phyloP scores from a whole-genome alignment of 2,888 invertebrate genomes.

The Xanthorhoe spadicearia region DNA sequence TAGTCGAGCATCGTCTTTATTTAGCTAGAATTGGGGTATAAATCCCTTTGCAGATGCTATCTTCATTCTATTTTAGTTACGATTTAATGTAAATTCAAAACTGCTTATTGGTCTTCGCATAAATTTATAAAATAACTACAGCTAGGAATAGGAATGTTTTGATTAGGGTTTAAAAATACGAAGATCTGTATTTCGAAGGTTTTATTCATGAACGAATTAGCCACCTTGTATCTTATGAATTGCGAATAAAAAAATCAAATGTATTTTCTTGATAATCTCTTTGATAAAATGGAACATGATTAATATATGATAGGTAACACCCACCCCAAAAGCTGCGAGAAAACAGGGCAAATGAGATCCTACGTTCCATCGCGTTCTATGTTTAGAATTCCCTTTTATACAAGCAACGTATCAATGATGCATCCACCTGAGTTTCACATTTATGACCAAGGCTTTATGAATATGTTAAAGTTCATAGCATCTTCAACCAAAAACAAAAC shows the following conservation, averaged over 20 bases:
- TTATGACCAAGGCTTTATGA: constrained; percentile 53
- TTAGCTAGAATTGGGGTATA: constrained; percentile 30
- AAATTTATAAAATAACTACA: no score
- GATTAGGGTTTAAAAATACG: no score
- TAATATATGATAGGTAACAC: constrained; percentile 10
- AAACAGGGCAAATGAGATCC: constrained; percentile 25
- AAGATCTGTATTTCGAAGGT: no score
- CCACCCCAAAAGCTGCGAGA: constrained; percentile 2
- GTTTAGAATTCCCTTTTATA: constrained; percentile 25
- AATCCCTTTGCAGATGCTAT: constrained; percentile 8
- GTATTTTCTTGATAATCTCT: not conserved
- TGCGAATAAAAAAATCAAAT: no score
- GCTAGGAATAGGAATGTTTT: no score
- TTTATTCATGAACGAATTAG: no score
- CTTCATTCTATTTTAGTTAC: constrained; percentile 9
- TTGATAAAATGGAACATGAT: constrained; percentile 12
- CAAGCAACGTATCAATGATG: constrained; percentile 33
- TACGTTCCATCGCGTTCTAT: constrained; percentile 23
- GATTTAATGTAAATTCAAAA: not conserved
- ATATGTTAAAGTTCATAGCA: constrained; percentile 60
- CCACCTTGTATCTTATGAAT: no score
- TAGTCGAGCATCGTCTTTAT: constrained; percentile 29
- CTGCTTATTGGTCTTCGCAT: not conserved
- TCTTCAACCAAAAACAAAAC: constrained; percentile 35
- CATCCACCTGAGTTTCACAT: constrained; percentile 49